phyloP scores from a whole-genome alignment of 2,888 invertebrate species.

The Nephrotoma appendiculata region DNA sequence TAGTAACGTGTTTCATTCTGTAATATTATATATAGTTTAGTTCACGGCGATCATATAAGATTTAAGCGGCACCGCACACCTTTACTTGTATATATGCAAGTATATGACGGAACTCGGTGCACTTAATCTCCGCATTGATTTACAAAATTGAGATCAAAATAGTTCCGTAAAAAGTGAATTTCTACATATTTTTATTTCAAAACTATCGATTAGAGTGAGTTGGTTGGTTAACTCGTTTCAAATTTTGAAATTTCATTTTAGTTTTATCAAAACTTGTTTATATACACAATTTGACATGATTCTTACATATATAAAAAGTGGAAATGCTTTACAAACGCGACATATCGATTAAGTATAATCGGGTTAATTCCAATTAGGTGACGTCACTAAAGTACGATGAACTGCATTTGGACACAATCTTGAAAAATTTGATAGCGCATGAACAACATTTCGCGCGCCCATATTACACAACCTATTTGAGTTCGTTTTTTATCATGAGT shows the following conservation, averaged over 20 bases:
- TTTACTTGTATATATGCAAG: neutral
- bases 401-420: neutral
- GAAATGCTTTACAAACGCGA: neutral
- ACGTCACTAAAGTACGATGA: neutral
- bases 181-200: neutral
- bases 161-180: neutral
- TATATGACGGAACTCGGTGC: neutral
- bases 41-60: neutral
- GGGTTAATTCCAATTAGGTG: neutral
- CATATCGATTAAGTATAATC: neutral
- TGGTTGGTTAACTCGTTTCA: neutral
- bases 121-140: neutral
- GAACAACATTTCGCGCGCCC: neutral
- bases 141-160: neutral
- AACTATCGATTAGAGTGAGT: neutral
- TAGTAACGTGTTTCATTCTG: no score
- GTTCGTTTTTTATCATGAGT: neutral
- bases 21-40: neutral
- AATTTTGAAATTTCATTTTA: neutral
- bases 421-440: neutral
- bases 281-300: neutral
- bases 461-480: neutral
- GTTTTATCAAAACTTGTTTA: neutral
- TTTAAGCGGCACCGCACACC: neutral
- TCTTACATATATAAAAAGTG: neutral